Base-by-base conservation (phyloP, 53 echinoderm and acorn worm genomes). In the Holothuria leucospilota region DNA sequence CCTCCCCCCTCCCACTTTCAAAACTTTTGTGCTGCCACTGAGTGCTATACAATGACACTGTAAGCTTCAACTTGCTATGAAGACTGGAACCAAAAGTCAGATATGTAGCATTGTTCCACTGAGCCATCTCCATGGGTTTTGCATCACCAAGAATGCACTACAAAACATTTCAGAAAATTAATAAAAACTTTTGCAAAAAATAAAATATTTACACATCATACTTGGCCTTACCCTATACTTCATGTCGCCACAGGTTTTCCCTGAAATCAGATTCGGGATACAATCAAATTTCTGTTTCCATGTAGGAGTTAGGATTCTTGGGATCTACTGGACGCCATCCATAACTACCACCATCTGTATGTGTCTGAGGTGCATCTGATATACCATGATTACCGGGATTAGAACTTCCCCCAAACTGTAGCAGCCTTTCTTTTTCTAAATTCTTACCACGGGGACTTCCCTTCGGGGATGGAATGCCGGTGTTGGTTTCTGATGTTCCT, bases 251-350 rank as follows among this genome's bases (percentile, higher is more conserved):
- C 1, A 56, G 5, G 18, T 16, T 38, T 23, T 38, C 0, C 11
- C 5, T 20, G 23, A 49, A 56, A 18, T 13, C 49, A 49, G 49
- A 49, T 6, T 6, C 6, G 18, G 9, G 46, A 38, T 27, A 39
- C 12, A 13, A 20, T 60, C 30, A 80, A 61, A 80, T 80, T 59
- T 80, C 80, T 15, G 80, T 80, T 60, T 80, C 80, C 80, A 80
- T 80, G 61, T 80, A 80, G 11, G 80, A 61, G 29, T 80, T 80
- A 59, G 80, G 59, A 60, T 60, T 80, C 26, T 80, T 80, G 18
- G 61, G 59, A 29, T 61, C 80, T 30, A 60, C 62, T 8, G 80
- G 29, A 58, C n/a, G 80, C 80, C 80, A 80, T 38, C 80, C 39
- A 34, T 16, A 59, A 18, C 61, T 39, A 46, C 6, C 75, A 53